phyloP scores from a whole-genome alignment of 2,888 invertebrate genomes.

The Yponomeuta malinellus region DNA sequence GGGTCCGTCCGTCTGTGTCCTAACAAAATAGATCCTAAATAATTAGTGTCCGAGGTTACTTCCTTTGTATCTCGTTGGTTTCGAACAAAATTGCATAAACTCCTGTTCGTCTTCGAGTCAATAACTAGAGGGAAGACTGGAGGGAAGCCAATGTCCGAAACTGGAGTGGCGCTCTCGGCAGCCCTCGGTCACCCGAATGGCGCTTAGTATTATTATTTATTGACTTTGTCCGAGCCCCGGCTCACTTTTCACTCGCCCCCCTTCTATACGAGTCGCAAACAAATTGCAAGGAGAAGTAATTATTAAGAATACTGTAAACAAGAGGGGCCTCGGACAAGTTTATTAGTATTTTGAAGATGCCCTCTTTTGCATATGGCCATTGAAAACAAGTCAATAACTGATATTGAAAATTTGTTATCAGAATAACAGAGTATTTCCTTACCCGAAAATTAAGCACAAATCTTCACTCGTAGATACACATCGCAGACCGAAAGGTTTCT shows the following conservation, averaged over 20 bases:
- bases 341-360: slow-evolving; percentile 16
- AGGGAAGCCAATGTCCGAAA: slow-evolving; percentile 9
- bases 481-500: slow-evolving; percentile 52
- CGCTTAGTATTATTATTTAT: slow-evolving; percentile 73
- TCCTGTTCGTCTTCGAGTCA: neutral
- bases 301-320: slow-evolving; percentile 72
- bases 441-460: neutral
- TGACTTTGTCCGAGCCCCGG: slow-evolving; percentile 51
- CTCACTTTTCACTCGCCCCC: slow-evolving; percentile 60
- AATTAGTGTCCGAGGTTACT: slow-evolving; percentile 40
- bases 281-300: slow-evolving; percentile 69
- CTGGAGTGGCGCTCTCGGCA: slow-evolving; percentile 20
- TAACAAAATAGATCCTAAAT: slow-evolving; percentile 69
- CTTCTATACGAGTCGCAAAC: slow-evolving; percentile 48
- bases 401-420: neutral
- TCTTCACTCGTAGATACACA: slow-evolving; percentile 22
- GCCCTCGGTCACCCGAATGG: slow-evolving; percentile 56
- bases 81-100: slow-evolving; percentile 13
- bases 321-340: slow-evolving; percentile 46
- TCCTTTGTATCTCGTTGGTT: slow-evolving; percentile 24
- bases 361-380: slow-evolving; percentile 1
- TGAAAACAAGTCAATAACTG: neutral
- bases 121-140: neutral
- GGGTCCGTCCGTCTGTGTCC: slow-evolving; percentile 41
- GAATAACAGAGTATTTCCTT: no score